Base-by-base conservation (phyloP, 2,797 vertebrate species). In the Hyperoplus immaculatus region DNA sequence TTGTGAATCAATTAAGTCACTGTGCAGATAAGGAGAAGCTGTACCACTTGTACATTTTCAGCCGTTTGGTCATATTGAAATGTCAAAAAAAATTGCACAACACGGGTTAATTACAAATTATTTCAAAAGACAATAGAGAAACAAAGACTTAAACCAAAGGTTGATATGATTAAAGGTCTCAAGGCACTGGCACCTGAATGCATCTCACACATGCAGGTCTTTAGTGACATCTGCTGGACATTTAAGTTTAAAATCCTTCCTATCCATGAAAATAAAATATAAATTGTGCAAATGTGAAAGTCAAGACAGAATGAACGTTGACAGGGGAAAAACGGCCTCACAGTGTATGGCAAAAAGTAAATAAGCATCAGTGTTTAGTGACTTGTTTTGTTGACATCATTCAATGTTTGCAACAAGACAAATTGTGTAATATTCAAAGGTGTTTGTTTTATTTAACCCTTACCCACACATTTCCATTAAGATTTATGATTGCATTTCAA, bases 191-290 rank as follows among this genome's bases (percentile, higher is more conserved):
- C 13, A 11, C 1, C 9, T 56, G 6, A 8, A 63, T 51, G 8
- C 16, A 56, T 76, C 77, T 80, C 29, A 14, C 6, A 62, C 18
- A 42, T 54, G 42, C 9, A 70, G 49, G 66, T 67, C 65, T 85
- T 13, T 16, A 72, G 80, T 39, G 87, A 81, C 91, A 85, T 69
- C 89, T 92, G 72, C 76, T 87, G 87, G 83, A 69, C 42, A 41
- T 7, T 60, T 73, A 41, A 36, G 1, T n/a, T 39, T 42, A 41
- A 49, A 50, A 13, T 8, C 2, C 13, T 7, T 15, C 1, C 14
- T 39, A 0, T 18, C 14, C 5, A 21, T 6, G 1, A 12, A 11
- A 5, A 57, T 41, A 12, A 43, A 0, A 64, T 67, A 36, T 18
- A 45, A 7, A 45, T 62, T 67, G 9, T 72, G 8, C 16, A 45